Evolutionary conservation across 2,113 vertebrate genomes (phyloP).

Genomic region (Cromileptes altivelis): DNA sequence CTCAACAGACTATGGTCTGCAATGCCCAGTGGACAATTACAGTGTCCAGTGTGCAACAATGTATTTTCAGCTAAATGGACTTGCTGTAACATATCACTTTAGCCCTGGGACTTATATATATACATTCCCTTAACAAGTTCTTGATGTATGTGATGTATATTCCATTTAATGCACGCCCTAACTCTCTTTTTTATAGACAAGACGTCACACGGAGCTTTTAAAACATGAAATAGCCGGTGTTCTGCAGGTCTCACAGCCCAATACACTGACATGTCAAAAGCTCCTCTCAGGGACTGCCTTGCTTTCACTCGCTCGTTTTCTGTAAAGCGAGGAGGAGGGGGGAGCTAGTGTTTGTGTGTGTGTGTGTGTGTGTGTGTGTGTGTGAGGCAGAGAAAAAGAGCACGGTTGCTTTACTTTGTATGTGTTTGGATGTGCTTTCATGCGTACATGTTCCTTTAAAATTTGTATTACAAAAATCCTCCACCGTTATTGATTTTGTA

Average conservation of each 20-base stretch:
- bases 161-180: constrained; percentile 73
- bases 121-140: constrained; percentile 81
- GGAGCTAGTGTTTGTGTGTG: background rate
- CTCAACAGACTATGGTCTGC: constrained; percentile 56
- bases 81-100: constrained; percentile 70
- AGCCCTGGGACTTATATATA: constrained; percentile 76
- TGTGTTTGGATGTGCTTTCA: constrained; percentile 41
- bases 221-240: constrained; percentile 76
- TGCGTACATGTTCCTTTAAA: constrained; percentile 22
- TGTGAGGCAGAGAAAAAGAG: constrained; percentile 10
- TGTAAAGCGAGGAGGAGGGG: background rate
- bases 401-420: constrained; percentile 8
- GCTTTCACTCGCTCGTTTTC: constrained; percentile 42
- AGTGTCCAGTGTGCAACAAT: constrained; percentile 70
- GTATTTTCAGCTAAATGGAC: constrained; percentile 80
- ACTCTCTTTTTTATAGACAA: constrained; percentile 79
- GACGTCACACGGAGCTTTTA: constrained; percentile 72
- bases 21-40: constrained; percentile 78
- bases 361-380: background rate
- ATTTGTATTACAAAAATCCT: constrained; percentile 42
- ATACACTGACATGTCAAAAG: constrained; percentile 60
- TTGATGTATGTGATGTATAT: constrained; percentile 80
- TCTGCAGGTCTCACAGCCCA: constrained; percentile 56
- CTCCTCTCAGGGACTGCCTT: constrained; percentile 52
- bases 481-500: constrained; percentile 47